These are phyloP conservation scores for Pardosa pseudoannulata DNA, from an alignment of 2,888 invertebrate genomes.

Conservation along the genomic window DNA sequence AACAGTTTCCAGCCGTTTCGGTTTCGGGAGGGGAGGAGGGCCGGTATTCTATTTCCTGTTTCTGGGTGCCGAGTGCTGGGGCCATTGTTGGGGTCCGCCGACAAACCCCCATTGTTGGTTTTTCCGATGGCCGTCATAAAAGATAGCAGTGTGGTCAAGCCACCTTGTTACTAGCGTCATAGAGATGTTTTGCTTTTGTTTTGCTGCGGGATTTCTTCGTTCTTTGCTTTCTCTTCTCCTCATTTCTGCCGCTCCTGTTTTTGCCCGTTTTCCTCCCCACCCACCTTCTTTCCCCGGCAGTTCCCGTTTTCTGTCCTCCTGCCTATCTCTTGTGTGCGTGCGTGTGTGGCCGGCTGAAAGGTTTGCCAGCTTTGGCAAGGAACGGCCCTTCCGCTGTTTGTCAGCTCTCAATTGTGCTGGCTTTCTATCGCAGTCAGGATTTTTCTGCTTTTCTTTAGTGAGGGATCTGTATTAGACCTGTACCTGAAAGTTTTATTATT, in stretches of 20 bases:
- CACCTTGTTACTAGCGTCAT: constrained; percentile 68
- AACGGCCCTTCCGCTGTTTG: neutral
- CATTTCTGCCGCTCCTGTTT: constrained; percentile 41
- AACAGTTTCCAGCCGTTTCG: constrained; percentile 39
- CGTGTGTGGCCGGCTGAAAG: neutral
- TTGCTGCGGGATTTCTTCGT: constrained; percentile 6
- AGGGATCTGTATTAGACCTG: too few species aligned
- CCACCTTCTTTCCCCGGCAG: neutral
- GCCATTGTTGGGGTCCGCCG: constrained; percentile 58
- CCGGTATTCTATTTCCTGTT: constrained; percentile 51
- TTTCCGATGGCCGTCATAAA: constrained; percentile 65
- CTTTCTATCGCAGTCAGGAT: too few species aligned
- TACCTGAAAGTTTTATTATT: too few species aligned
- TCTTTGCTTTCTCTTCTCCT: neutral
- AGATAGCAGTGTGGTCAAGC: constrained; percentile 67
- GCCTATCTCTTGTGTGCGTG: constrained; percentile 23
- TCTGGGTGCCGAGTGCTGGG: constrained; percentile 41
- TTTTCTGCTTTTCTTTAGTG: too few species aligned
- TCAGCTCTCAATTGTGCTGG: too few species aligned
- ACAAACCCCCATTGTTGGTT: constrained; percentile 70
- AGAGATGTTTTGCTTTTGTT: constrained; percentile 49
- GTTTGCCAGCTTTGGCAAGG: constrained; percentile 13
- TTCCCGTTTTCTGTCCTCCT: neutral
- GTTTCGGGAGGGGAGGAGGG: constrained; percentile 5
- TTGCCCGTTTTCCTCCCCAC: constrained; percentile 25